Percentiles rank a stretch among this genome's conserved stretches.
Conservation (phyloP, 2,113 vertebrate genomes). For the Siniperca chuatsi region DNA sequence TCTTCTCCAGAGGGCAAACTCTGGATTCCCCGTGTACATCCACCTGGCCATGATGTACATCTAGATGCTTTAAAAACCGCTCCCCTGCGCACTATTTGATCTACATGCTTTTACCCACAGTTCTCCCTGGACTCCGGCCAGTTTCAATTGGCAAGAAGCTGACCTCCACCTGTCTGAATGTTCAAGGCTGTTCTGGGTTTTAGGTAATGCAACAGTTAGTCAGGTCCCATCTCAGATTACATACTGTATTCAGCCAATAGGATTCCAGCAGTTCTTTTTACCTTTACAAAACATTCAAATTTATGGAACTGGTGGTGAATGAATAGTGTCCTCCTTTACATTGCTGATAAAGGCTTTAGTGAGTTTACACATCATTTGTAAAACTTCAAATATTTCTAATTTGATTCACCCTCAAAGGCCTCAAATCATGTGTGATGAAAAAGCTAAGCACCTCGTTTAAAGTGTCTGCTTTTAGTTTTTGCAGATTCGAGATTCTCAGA, state of each 20-base stretch:
- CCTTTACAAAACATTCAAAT: not conserved
- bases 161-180: slow-evolving; percentile 12
- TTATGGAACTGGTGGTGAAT: not conserved
- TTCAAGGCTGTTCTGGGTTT: slow-evolving; percentile 1
- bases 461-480: not conserved
- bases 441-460: not conserved
- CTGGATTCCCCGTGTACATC: not conserved
- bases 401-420: not conserved
- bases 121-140: not conserved
- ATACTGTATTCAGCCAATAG: slow-evolving; percentile 6
- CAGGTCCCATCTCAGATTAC: not conserved
- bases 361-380: not conserved
- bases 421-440: not conserved
- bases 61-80: slow-evolving; percentile 33
- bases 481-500: not conserved
- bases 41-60: not conserved
- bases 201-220: not conserved
- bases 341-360: not conserved
- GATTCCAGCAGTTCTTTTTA: not conserved
- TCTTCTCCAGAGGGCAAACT: not conserved
- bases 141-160: slow-evolving; percentile 9
- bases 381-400: not conserved
- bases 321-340: not conserved
- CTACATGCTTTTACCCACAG: slow-evolving; percentile 15
- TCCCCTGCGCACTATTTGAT: slow-evolving; percentile 19